Evolutionary conservation across 2,888 invertebrate genomes (phyloP).

Genomic region (Seladonia tumulorum): DNA sequence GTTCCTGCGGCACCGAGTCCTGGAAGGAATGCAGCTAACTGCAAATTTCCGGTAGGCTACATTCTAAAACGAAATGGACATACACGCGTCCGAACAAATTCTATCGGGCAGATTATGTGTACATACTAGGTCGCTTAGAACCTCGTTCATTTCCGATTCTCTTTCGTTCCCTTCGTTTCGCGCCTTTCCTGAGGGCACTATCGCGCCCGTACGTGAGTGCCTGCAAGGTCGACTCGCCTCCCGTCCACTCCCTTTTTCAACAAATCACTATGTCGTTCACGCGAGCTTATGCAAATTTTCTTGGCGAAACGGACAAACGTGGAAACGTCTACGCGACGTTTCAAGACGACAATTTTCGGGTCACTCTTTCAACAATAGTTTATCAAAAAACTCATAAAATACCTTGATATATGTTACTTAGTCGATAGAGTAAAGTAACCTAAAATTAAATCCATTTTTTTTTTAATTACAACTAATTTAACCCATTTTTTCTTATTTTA

Average conservation of each 20-base stretch:
- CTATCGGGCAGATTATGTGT: constrained; percentile 27
- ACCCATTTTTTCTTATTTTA: too few species aligned
- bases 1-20: constrained; percentile 69
- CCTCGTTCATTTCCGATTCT: constrained; percentile 52
- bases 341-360: not conserved
- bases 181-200: constrained; percentile 30
- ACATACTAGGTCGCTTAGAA: constrained; percentile 29
- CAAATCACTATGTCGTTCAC: constrained; percentile 33
- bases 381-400: too few species aligned
- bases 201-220: constrained; percentile 14
- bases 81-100: constrained; percentile 56
- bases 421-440: too few species aligned
- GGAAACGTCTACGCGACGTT: constrained; percentile 25
- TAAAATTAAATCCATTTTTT: too few species aligned
- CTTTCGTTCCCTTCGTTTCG: constrained; percentile 43
- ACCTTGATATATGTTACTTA: too few species aligned
- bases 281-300: constrained; percentile 52
- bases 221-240: constrained; percentile 35
- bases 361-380: not conserved
- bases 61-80: constrained; percentile 67
- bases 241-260: constrained; percentile 7
- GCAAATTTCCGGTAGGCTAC: constrained; percentile 80
- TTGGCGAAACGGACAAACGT: constrained; percentile 25
- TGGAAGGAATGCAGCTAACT: constrained; percentile 80
- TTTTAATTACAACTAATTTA: too few species aligned